Conservation (phyloP, 2,113 vertebrate species). For the Gila orcuttii region DNA sequence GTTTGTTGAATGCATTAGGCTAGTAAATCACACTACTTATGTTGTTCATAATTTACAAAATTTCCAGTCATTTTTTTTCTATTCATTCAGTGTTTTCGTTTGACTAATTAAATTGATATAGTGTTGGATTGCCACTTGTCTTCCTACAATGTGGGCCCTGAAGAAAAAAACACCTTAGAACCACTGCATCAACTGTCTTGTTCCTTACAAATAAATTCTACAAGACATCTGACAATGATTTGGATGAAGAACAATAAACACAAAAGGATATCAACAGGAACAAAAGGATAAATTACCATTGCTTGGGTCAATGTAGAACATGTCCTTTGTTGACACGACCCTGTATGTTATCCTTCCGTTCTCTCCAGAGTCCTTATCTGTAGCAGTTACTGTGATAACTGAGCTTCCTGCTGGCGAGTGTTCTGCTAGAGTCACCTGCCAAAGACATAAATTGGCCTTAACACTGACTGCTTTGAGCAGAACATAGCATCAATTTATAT, state of each 20-base stretch:
- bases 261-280: neutral
- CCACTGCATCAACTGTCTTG: neutral
- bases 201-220: neutral
- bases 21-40: neutral
- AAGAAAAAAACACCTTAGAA: neutral
- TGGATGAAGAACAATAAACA: neutral
- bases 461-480: conserved; percentile 20
- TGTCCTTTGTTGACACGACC: conserved; percentile 79
- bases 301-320: conserved; percentile 85
- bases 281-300: conserved; percentile 78
- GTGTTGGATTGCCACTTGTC: neutral
- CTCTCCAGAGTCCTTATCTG: conserved; percentile 87
- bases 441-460: conserved; percentile 29
- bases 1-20: neutral
- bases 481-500: neutral
- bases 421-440: conserved; percentile 86
- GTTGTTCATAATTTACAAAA: neutral
- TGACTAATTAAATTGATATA: neutral
- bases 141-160: neutral
- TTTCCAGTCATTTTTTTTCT: neutral
- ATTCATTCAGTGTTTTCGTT: neutral
- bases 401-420: conserved; percentile 83
- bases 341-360: conserved; percentile 89
- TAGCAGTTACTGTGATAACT: conserved; percentile 89
- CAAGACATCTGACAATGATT: conserved; percentile 10